A percentile compares a stretch with the other conserved stretches of the same genome.
Conservation (phyloP, 2,888 invertebrate genomes). For the Heliconius ethilla region DNA sequence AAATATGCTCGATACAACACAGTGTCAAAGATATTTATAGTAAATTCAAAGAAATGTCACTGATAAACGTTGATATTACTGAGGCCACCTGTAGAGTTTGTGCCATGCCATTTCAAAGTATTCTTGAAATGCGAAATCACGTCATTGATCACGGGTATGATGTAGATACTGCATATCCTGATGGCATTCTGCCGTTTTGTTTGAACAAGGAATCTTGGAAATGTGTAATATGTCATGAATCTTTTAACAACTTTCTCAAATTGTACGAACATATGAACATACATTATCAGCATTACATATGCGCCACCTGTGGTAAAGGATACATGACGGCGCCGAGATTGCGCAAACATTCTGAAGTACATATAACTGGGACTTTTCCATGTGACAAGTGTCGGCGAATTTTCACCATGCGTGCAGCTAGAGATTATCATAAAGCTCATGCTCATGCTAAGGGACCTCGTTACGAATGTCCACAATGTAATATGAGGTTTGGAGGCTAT, state of each 20-base stretch:
- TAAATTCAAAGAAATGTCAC: constrained; percentile 73
- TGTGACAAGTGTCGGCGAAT: constrained; percentile 67
- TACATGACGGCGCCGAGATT: constrained; percentile 72
- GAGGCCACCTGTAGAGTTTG: constrained; percentile 65
- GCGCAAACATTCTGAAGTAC: constrained; percentile 73
- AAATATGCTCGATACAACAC: constrained; percentile 59
- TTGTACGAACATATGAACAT: constrained; percentile 75
- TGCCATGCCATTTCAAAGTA: constrained; percentile 53
- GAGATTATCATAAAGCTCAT: constrained; percentile 69
- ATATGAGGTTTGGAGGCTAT: constrained; percentile 67
- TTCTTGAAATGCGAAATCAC: constrained; percentile 64
- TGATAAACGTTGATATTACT: constrained; percentile 71
- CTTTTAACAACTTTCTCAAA: constrained; percentile 72
- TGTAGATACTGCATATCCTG: constrained; percentile 63
- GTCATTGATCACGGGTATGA: constrained; percentile 63
- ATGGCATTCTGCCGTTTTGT: constrained; percentile 69
- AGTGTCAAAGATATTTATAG: constrained; percentile 68
- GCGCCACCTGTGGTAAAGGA: constrained; percentile 73
- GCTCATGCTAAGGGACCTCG: constrained; percentile 68
- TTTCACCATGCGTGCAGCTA: constrained; percentile 67
- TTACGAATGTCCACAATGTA: constrained; percentile 73
- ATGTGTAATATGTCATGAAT: constrained; percentile 65
- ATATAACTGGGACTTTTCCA: constrained; percentile 68
- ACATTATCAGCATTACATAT: constrained; percentile 75
- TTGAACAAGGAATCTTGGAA: constrained; percentile 70